Base-by-base conservation (phyloP, 1,140 invertebrate species). In the Marisa cornuarietis region DNA sequence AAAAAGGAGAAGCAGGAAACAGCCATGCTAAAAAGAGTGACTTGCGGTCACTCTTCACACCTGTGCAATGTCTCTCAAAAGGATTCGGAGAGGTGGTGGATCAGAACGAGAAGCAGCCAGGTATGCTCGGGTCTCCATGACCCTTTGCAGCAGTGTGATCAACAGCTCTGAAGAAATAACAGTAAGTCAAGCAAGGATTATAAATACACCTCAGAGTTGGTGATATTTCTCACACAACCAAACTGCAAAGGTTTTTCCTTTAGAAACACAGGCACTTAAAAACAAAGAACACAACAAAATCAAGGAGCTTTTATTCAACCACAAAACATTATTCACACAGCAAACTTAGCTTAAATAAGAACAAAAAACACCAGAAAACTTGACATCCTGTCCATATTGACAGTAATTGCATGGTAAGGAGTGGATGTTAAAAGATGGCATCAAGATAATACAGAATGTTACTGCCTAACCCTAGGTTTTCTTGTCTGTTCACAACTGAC, bases 401-500 rank as follows among this genome's bases (percentile, higher is more conserved):
- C 31, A 42, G 31, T 42, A 0, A 42, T 42, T 42, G 6, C 31
- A 42, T 42, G 31, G 6, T 42, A 2, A 42, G 31, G 31, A 42
- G 31, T 42, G 16, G 54, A 58, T 9, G 3, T 58, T 6, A 8
- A 9, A 58, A 58, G 54, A 58, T 58, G 54, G 54, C 16, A 65
- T 65, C 2, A 24, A 65, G 24, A 65, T 65, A 65, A 20, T 4
- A 65, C 63, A 65, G 24, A 20, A 65, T 65, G 24, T 2, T 6
- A 65, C 2, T 20, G 24, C 24, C 2, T 42, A 42, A 42, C 31
- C 31, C 31, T 42, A 18, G 54, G 54, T 58, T 58, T 58, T 58
- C 16, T 14, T 58, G 11, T 58, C 54, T 58, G 11, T 68, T 13
- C 65, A 68, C 65, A 65, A 76, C 81, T 83, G 81, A 89, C 88